Evolutionary conservation across 2,113 vertebrate genomes (phyloP).

Genomic region (Tyto alba): DNA sequence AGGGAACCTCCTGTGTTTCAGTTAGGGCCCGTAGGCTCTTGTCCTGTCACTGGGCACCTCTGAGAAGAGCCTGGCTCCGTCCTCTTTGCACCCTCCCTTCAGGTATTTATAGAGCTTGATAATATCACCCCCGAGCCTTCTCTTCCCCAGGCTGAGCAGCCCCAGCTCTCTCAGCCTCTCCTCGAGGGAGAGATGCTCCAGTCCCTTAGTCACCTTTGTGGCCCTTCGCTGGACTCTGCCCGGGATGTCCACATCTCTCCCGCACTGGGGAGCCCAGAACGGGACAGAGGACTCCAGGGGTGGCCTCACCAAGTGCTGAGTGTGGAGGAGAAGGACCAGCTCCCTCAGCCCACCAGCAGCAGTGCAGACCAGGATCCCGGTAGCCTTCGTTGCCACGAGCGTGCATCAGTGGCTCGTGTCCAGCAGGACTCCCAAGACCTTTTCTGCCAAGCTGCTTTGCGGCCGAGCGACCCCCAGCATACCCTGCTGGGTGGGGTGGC

Average conservation of each 20-base stretch:
- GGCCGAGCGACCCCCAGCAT: no score
- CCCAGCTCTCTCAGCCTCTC: no score
- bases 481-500: not conserved
- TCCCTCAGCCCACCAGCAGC: not conserved
- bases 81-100: not conserved
- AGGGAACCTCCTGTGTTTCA: no score
- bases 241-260: not conserved
- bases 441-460: not conserved
- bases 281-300: not conserved
- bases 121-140: no score
- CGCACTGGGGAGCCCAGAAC: not conserved
- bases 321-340: not conserved
- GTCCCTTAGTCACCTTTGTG: not conserved
- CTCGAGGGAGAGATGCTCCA: not conserved
- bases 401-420: not conserved
- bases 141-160: no score
- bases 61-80: not conserved
- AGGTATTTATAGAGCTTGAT: no score
- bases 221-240: not conserved
- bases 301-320: not conserved
- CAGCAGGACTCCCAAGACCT: not conserved
- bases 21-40: not conserved
- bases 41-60: not conserved
- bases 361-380: not conserved
- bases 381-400: not conserved